Conservation (phyloP, 2,113 vertebrate genomes). For the Athene cunicularia region DNA sequence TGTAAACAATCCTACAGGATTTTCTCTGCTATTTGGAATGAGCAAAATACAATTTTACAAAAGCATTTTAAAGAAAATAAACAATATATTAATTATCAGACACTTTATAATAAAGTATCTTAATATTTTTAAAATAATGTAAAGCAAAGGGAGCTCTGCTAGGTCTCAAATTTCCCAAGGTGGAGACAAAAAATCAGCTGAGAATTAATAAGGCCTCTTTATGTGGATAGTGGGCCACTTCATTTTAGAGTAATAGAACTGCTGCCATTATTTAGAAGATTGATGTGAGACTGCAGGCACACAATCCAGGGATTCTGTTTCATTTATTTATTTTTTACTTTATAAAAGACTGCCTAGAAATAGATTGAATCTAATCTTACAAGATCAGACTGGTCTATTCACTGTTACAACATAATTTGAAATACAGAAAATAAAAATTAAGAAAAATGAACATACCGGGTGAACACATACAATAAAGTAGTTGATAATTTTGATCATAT, state of each 20-base stretch:
- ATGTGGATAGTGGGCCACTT: not conserved
- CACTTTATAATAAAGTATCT: not conserved
- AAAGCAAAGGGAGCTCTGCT: not conserved
- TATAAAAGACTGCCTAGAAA: not conserved
- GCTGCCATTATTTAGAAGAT: not conserved
- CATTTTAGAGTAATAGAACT: not conserved
- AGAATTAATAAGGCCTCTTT: not conserved
- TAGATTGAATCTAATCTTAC: not conserved
- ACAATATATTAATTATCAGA: not conserved
- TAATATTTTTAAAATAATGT: not conserved
- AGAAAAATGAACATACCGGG: not conserved
- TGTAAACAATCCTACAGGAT: not conserved
- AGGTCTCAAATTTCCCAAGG: not conserved
- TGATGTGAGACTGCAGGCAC: not conserved
- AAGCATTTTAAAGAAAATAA: not conserved
- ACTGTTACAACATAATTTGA: not conserved
- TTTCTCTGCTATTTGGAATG: not conserved
- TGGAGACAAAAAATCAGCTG: not conserved
- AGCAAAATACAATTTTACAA: not conserved
- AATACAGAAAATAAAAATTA: not conserved
- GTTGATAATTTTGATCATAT: not conserved
- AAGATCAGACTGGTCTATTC: not conserved
- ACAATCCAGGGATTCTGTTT: not conserved
- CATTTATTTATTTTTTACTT: not conserved
- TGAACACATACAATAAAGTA: not conserved